These are phyloP conservation scores for Brienomyrus brachyistius DNA, from an alignment of 2,113 vertebrate genomes.

Conservation along the genomic window DNA sequence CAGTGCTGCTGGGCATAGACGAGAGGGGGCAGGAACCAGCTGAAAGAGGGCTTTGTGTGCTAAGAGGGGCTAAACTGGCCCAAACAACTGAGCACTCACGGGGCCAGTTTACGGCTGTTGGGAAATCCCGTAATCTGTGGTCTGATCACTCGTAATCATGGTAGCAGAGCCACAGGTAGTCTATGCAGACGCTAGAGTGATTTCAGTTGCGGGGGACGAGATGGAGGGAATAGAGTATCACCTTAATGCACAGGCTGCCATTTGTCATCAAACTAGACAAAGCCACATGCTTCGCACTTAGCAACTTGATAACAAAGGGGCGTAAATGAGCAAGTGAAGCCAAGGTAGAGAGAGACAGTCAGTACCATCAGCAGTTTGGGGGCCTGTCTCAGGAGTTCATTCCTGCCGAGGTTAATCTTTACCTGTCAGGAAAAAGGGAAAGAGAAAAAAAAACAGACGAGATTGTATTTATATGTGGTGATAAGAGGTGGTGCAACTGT, in stretches of 20 bases:
- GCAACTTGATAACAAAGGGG: slow-evolving; percentile 21
- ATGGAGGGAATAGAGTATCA: background rate
- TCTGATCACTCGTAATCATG: background rate
- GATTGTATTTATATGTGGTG: background rate
- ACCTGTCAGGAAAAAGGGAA: slow-evolving; percentile 50
- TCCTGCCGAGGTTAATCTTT: slow-evolving; percentile 56
- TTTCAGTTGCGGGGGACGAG: background rate
- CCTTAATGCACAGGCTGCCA: background rate
- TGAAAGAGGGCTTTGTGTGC: background rate
- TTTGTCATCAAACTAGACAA: background rate
- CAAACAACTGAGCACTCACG: background rate
- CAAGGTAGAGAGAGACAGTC: too few relatives aligned
- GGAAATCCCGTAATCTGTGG: background rate
- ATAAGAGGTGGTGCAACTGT: background rate
- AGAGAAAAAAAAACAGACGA: background rate
- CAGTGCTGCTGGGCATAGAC: background rate
- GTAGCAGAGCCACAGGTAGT: background rate
- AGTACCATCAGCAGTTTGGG: slow-evolving; percentile 41
- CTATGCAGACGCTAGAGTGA: background rate
- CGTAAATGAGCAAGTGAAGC: slow-evolving; percentile 23
- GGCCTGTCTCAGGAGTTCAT: slow-evolving; percentile 26
- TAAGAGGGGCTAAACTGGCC: background rate
- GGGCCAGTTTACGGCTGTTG: background rate
- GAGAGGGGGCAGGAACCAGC: background rate
- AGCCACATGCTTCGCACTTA: background rate